Conservation (phyloP, 2,797 vertebrate species). For the Enteromius radiatus region DNA sequence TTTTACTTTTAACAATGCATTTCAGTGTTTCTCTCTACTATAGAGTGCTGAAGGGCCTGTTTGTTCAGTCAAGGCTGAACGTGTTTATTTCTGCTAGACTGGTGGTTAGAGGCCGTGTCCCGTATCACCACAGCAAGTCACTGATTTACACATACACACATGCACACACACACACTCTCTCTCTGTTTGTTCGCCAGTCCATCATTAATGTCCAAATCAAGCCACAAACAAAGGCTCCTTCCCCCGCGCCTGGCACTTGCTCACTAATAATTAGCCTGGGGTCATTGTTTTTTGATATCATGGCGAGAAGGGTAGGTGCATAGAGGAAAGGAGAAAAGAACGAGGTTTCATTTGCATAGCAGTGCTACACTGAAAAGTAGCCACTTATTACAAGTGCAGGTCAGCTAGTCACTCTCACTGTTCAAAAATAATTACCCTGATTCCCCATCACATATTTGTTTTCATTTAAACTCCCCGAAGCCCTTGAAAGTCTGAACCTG, state of each 20-base stretch:
- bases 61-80: constrained; percentile 32
- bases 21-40: neutral
- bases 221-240: constrained; percentile 67
- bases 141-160: constrained; percentile 38
- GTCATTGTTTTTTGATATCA: constrained; percentile 76
- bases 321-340: constrained; percentile 33
- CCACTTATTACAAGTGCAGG: constrained; percentile 62
- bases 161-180: constrained; percentile 7
- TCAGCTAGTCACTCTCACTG: constrained; percentile 60
- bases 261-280: constrained; percentile 72
- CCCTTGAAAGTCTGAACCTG: constrained; percentile 32
- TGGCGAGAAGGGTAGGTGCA: constrained; percentile 40
- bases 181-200: constrained; percentile 58
- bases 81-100: constrained; percentile 34
- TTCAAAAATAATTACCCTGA: constrained; percentile 69
- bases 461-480: constrained; percentile 27
- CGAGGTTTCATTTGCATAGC: constrained; percentile 72
- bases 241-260: constrained; percentile 58
- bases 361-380: constrained; percentile 64
- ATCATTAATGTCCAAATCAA: constrained; percentile 75
- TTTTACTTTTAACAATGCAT: neutral
- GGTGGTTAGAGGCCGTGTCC: constrained; percentile 40
- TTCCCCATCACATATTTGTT: constrained; percentile 60
- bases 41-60: constrained; percentile 14
- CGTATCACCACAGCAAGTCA: constrained; percentile 23